A percentile compares a stretch with the other conserved stretches of the same genome.
Evolutionary conservation across 2,888 invertebrate species (phyloP).

Genomic region (Ypsolopha scabrella): DNA sequence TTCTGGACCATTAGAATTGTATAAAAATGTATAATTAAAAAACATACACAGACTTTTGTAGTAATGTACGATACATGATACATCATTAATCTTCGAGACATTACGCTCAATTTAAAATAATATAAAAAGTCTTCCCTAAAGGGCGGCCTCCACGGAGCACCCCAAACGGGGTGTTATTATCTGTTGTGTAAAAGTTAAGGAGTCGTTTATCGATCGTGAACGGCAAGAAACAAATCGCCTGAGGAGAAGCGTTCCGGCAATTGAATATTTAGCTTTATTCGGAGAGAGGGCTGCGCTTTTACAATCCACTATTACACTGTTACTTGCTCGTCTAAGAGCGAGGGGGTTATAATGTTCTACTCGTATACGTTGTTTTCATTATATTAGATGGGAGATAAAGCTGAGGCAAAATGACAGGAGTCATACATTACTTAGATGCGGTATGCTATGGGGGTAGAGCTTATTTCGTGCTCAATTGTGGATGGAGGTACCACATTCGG

Average conservation of each 20-base stretch:
- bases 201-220: conserved; percentile 41
- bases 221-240: conserved; percentile 56
- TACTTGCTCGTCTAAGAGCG: no score
- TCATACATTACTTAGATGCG: no score
- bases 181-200: conserved; percentile 1
- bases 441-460: no score
- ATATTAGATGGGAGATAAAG: no score
- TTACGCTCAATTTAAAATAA: not conserved
- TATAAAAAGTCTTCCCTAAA: not conserved
- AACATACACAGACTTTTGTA: not conserved
- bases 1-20: no score
- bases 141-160: not conserved
- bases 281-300: conserved; percentile 15
- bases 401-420: no score
- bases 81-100: not conserved
- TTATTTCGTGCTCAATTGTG: no score
- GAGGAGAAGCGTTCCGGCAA: conserved; percentile 54
- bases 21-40: not conserved
- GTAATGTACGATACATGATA: not conserved
- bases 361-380: no score
- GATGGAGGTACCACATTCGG: no score
- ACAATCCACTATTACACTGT: no score
- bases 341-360: no score
- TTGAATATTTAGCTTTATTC: conserved; percentile 67
- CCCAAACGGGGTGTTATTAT: conserved; percentile 1